Conservation (phyloP, 2,113 vertebrate genomes). For the Notarius quadriscutis region DNA sequence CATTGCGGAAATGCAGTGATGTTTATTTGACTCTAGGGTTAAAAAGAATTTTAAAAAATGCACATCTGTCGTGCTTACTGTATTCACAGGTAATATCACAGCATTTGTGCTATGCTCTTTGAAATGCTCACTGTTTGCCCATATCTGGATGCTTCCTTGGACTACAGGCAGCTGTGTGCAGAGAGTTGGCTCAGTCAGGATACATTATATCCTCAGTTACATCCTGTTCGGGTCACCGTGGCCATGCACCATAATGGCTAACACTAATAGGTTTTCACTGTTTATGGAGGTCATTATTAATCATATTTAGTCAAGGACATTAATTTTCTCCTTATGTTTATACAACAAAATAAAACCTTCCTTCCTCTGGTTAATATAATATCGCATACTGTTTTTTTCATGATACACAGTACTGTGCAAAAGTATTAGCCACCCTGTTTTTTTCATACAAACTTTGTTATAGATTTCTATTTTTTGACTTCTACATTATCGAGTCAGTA, state of each 20-base stretch:
- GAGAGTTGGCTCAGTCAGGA: conserved; percentile 36
- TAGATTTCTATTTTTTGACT: too few relatives aligned
- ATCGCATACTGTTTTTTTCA: neutral
- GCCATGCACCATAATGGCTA: conserved; percentile 34
- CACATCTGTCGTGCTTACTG: neutral
- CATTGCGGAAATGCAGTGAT: neutral
- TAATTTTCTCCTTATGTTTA: neutral
- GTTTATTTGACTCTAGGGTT: neutral
- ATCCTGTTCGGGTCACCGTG: conserved; percentile 19
- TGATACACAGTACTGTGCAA: too few relatives aligned
- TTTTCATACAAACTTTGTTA: too few relatives aligned
- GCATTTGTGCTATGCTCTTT: neutral
- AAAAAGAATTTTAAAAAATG: neutral
- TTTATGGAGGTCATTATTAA: conserved; percentile 39
- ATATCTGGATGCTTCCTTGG: neutral
- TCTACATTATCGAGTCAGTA: too few relatives aligned
- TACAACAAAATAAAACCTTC: neutral
- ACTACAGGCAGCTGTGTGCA: neutral
- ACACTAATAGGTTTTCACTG: conserved; percentile 45
- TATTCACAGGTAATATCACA: neutral
- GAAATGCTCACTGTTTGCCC: neutral
- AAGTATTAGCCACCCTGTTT: too few relatives aligned
- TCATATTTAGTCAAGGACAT: conserved; percentile 40
- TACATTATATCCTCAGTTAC: conserved; percentile 44
- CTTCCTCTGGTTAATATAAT: neutral